Base-by-base conservation (phyloP, 2,113 vertebrate genomes). In the Lichenostomus cassidix region DNA sequence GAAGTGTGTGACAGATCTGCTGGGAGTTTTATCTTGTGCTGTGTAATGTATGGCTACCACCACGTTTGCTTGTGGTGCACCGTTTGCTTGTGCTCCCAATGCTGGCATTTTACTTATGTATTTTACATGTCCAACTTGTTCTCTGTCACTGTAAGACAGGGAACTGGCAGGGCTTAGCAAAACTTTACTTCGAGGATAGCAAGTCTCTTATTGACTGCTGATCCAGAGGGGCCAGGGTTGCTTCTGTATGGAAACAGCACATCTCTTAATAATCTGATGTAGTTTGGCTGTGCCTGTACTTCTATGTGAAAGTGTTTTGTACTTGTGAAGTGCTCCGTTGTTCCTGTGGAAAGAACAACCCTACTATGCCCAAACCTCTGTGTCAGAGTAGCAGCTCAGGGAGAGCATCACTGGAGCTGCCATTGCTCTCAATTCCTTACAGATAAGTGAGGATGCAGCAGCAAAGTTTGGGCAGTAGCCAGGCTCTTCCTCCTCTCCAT, bases 41-140 rank as follows among this genome's bases (percentile, higher is more conserved):
- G 2, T 68, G 33, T 23, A 12, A 58, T 79, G 27, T 60, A 4
- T 44, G n/a, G 15, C 47, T 75, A 11, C 31, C 35, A 60, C 46
- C 6, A 4, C 0, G 2, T 79, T 88, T 75, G 27, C 52, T 84
- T 78, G 14, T 63, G 56, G 20, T 60, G 22, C 28, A 33, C 20
- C 20, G 11, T 90, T 85, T 83, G n/a, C 64, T 88, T 64, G 16
- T 60, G 37, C 25, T 82, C 53, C 33, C 0, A 0, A 20, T 1
- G 1, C 14, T 52, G 58, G 7, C 60, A 39, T 85, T 90, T 92
- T 37, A 47, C 44, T 4, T 39, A 11, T 10, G 37, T 33, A 3
- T 56, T 76, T 42, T 49, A 7, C 0, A 0, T 33, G 15, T 71
- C 62, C 1, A 1, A 0, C 37, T 67, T 79, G 46, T 83, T 93